Percentiles rank a stretch among this genome's conserved stretches.
These are phyloP conservation scores for Denticeps clupeoides DNA, from an alignment of 2,797 vertebrate species.

Conservation along the genomic window DNA sequence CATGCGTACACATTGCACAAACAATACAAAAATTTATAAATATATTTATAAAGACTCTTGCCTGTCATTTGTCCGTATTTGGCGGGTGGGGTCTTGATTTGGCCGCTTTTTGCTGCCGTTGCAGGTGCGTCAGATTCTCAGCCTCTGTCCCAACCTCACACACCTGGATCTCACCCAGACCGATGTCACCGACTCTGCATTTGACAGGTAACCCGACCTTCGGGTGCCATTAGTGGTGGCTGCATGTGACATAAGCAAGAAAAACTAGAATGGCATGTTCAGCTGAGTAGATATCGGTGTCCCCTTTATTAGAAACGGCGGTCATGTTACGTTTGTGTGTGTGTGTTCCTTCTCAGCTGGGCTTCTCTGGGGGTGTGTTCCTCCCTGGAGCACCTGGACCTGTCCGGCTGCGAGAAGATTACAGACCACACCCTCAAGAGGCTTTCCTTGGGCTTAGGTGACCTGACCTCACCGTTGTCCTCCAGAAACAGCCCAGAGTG, in stretches of 20 bases:
- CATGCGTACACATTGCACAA: too few relatives aligned
- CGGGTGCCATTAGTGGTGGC: neutral
- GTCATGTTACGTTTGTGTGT: neutral
- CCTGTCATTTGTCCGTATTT: too few relatives aligned
- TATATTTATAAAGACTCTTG: too few relatives aligned
- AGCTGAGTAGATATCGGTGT: too few relatives aligned
- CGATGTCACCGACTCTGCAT: constrained; percentile 82
- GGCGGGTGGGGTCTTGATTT: neutral
- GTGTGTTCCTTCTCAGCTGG: constrained; percentile 59
- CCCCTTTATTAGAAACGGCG: too few relatives aligned
- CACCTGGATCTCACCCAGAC: constrained; percentile 93
- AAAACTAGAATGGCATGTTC: too few relatives aligned
- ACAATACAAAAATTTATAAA: too few relatives aligned
- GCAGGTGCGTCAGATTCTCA: constrained; percentile 88
- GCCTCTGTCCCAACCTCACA: constrained; percentile 81
- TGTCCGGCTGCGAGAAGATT: constrained; percentile 93
- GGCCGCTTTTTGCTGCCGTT: neutral
- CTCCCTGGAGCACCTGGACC: constrained; percentile 79
- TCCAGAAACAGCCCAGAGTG: constrained; percentile 54
- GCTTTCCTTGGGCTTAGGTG: constrained; percentile 75
- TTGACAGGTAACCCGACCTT: constrained; percentile 72
- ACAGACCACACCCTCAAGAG: constrained; percentile 77
- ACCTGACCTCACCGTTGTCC: constrained; percentile 50
- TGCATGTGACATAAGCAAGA: too few relatives aligned
- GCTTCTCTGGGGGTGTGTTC: constrained; percentile 68